These are phyloP conservation scores for Pseudanteris insignis DNA, from an alignment of 2,888 invertebrate species.

Conservation along the genomic window DNA sequence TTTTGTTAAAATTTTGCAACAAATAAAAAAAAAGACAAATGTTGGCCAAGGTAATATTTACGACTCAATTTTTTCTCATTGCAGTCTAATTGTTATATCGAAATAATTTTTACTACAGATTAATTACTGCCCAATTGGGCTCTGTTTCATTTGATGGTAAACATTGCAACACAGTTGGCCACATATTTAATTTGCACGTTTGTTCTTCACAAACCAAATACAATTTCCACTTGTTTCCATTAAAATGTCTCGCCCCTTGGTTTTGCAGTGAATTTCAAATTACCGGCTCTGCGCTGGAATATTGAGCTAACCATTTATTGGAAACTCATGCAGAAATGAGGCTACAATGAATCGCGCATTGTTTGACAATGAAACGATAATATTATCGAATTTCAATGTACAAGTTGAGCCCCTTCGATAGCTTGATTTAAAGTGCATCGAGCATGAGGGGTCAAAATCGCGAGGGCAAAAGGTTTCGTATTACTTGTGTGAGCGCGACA, in stretches of 20 bases:
- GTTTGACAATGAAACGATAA: constrained; percentile 40
- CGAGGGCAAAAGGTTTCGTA: constrained; percentile 31
- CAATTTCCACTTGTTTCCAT: constrained; percentile 43
- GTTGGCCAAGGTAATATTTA: too few species aligned
- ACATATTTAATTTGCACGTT: constrained; percentile 34
- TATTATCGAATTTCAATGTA: constrained; percentile 42
- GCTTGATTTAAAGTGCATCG: constrained; percentile 36
- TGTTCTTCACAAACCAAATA: constrained; percentile 40
- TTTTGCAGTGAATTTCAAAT: constrained; percentile 40
- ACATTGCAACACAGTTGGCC: constrained; percentile 5
- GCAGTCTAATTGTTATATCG: neutral
- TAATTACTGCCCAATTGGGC: too few species aligned
- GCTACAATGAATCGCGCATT: constrained; percentile 39
- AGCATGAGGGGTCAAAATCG: constrained; percentile 25
- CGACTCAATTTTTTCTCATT: neutral
- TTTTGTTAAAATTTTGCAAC: too few species aligned
- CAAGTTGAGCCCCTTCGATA: constrained; percentile 31
- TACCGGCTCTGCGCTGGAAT: constrained; percentile 28
- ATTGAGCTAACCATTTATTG: constrained; percentile 40
- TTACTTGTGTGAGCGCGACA: constrained; percentile 23
- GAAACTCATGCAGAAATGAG: constrained; percentile 39
- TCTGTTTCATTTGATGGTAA: constrained; percentile 12
- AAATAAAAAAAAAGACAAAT: too few species aligned
- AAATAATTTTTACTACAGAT: too few species aligned
- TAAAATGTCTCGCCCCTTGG: constrained; percentile 41